A percentile compares a stretch with the other conserved stretches of the same genome.
phyloP scores from a whole-genome alignment of 2,797 vertebrate genomes.

The Halcyon smyrnensis region DNA sequence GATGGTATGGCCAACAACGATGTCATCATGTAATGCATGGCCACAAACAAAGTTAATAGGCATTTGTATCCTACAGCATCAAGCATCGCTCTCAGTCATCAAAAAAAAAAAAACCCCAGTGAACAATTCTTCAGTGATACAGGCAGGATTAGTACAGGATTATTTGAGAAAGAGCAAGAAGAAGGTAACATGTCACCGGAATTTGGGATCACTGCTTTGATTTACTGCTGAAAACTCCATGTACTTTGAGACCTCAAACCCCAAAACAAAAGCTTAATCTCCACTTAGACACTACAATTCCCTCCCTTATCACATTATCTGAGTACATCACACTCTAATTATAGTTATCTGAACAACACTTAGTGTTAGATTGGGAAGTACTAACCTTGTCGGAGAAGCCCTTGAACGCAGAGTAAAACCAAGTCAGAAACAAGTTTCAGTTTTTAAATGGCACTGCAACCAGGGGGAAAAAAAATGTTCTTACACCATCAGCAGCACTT shows the following conservation, averaged over 20 bases:
- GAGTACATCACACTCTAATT: constrained; percentile 58
- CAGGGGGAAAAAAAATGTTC: not conserved
- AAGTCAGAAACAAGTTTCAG: not conserved
- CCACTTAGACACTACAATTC: not conserved
- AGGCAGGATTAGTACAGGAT: not conserved
- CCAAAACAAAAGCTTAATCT: constrained; percentile 50
- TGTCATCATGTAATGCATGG: rapidly evolving
- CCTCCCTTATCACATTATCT: constrained; percentile 52
- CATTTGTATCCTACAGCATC: not conserved
- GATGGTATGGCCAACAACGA: not conserved
- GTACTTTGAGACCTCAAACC: constrained; percentile 38
- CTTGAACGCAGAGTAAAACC: constrained; percentile 27
- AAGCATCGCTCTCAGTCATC: not conserved
- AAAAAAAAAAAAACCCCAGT: not conserved
- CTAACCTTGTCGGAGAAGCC: constrained; percentile 49
- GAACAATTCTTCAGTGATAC: not conserved
- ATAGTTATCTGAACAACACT: constrained; percentile 47
- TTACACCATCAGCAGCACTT: not conserved
- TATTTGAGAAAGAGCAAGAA: not conserved
- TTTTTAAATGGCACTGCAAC: not conserved
- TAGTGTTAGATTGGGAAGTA: constrained; percentile 15
- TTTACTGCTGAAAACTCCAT: not conserved
- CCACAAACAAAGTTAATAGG: not conserved
- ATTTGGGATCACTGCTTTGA: not conserved
- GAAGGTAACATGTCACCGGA: not conserved